phyloP scores from a whole-genome alignment of 2,888 invertebrate genomes.

The Eurytoma californica region DNA sequence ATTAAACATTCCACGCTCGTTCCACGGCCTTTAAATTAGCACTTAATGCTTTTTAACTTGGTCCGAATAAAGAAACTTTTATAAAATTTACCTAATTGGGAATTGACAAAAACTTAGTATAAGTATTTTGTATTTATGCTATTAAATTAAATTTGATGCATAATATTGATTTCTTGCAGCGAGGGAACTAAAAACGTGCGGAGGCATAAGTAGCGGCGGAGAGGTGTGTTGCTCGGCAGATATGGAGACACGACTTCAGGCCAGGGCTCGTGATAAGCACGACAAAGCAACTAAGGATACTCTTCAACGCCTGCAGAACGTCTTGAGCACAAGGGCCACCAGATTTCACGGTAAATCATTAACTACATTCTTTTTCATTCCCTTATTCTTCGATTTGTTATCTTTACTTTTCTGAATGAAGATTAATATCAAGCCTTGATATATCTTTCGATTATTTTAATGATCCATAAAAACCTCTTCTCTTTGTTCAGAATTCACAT shows the following conservation, averaged over 20 bases:
- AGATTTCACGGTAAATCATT: constrained; percentile 89
- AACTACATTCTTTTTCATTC: too few relatives aligned
- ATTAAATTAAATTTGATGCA: too few relatives aligned
- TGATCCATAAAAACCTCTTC: background rate
- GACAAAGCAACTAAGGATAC: constrained; percentile 85
- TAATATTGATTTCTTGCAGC: constrained; percentile 63
- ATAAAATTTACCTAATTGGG: too few relatives aligned
- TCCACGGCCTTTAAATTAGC: too few relatives aligned
- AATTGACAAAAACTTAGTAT: too few relatives aligned
- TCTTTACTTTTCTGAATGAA: too few relatives aligned
- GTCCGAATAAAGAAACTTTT: too few relatives aligned
- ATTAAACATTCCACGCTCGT: too few relatives aligned
- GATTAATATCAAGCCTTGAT: too few relatives aligned
- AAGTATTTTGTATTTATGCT: background rate
- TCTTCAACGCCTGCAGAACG: constrained; percentile 84
- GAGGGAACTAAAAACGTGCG: constrained; percentile 71
- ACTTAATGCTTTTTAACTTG: too few relatives aligned
- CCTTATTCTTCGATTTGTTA: too few relatives aligned
- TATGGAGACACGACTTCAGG: constrained; percentile 83
- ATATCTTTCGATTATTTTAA: too few relatives aligned
- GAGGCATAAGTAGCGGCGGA: constrained; percentile 71
- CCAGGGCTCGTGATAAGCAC: constrained; percentile 84
- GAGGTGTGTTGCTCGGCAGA: constrained; percentile 81
- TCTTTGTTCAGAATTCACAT: constrained; percentile 15
- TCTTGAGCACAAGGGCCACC: constrained; percentile 85